Evolutionary conservation across 2,113 vertebrate genomes (phyloP), one percentile per base, ranked within the genome.

Genomic region (Pungitius pungitius): DNA sequence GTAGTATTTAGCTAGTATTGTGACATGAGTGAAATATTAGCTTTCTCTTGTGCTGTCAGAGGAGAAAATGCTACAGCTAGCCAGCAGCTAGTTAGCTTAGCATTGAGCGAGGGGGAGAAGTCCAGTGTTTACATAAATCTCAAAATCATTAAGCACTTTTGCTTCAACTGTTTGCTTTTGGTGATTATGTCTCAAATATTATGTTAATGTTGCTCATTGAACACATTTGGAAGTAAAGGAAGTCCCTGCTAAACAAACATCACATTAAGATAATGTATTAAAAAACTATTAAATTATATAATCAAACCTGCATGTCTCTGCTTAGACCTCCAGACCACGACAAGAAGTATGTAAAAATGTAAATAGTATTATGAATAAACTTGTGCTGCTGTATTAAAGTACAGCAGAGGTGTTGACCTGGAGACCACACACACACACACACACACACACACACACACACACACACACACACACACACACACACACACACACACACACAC

Each of bases 371-470:
- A 30, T 30, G 30, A 30, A 30, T 30, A 30, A 30, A 30, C 5
- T 33, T 61, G 47, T 22, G 30, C n/a, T 64, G 49, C 20, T 54
- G 6, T 66, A 62, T 37, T 55, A 8, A 52, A 57, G 15, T 27
- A 22, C 59, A 47, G 27, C 56, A 74, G 64, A 39, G 58, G 40
- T 8, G 35, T 73, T 58, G 54, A 70, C 67, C 59, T 65, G 35
- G 55, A 85, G 62, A 69, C 22, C 74, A 26, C 69, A 77, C 69
- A 61, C 42, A n/a, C 24, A 30, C 54, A 56, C 55, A 35, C 55
- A 35, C 55, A 57, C 27, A 57, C 27, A 35, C 14, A 30, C 55
- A 57, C 27, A 11, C 18, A 20, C 56, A 35, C 30, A 30, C 27
- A 27, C 52, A 54, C 22, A 24, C 12, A 14, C 56, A 58, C 30